Conservation (phyloP, 2,888 invertebrate species). For the Noctua janthina region DNA sequence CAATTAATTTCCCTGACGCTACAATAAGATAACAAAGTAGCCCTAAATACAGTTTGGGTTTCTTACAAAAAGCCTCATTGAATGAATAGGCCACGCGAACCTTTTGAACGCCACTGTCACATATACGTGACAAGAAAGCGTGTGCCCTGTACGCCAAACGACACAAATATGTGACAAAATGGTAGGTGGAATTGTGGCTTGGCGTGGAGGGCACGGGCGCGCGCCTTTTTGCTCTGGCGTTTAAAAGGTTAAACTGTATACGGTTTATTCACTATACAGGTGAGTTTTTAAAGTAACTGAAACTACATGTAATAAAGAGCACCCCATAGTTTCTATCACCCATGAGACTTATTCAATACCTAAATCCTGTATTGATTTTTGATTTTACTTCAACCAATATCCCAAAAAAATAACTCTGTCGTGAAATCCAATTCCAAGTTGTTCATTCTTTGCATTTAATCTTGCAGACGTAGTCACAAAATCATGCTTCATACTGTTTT, state of each 20-base stretch:
- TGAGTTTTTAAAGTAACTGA: background rate
- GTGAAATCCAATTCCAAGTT: background rate
- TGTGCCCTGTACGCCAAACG: too few relatives aligned
- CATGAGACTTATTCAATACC: constrained; percentile 1
- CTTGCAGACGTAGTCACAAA: constrained; percentile 7
- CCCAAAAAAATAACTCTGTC: background rate
- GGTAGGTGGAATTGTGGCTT: too few relatives aligned
- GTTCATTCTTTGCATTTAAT: background rate
- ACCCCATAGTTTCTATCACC: background rate
- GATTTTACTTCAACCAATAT: background rate
- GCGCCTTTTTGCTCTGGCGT: too few relatives aligned
- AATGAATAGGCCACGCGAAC: background rate
- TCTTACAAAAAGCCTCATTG: background rate
- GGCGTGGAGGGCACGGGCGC: too few relatives aligned
- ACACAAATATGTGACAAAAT: too few relatives aligned
- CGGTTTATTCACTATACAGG: background rate
- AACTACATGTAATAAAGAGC: background rate
- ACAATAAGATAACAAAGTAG: background rate
- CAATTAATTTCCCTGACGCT: background rate
- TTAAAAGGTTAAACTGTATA: background rate
- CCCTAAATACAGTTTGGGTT: background rate
- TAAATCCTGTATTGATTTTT: constrained; percentile 6
- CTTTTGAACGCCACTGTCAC: too few relatives aligned
- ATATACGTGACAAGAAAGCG: too few relatives aligned
- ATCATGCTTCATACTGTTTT: background rate